Evolutionary conservation across 2,113 vertebrate genomes (phyloP).

Genomic region (Peromyscus californicus): DNA sequence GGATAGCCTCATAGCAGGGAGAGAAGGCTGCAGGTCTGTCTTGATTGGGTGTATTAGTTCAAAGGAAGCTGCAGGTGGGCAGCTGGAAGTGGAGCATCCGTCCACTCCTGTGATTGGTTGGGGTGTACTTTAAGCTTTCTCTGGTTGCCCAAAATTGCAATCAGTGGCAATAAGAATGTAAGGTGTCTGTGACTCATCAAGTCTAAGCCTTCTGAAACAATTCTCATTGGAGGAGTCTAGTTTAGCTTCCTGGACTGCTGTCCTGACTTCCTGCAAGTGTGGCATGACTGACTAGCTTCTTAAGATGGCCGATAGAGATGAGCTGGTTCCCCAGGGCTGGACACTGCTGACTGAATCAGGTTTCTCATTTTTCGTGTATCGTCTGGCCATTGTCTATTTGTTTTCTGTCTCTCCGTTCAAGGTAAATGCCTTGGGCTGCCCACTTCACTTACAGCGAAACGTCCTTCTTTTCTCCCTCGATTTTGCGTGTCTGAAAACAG

Average conservation of each 20-base stretch:
- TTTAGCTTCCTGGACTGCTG: neutral
- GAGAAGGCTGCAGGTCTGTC: neutral
- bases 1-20: neutral
- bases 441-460: neutral
- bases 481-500: neutral
- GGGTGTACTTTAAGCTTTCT: neutral
- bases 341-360: neutral
- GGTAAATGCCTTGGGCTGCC: neutral
- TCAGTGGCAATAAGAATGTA: neutral
- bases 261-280: neutral
- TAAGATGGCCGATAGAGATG: neutral
- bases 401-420: slow-evolving; percentile 5
- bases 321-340: neutral
- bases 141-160: neutral
- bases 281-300: neutral
- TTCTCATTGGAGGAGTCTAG: neutral
- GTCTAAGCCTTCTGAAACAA: neutral
- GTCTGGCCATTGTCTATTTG: neutral
- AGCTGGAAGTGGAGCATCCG: neutral
- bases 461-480: neutral
- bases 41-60: neutral
- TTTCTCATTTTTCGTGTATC: neutral
- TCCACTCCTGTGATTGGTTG: neutral
- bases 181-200: neutral
- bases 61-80: neutral